Evolutionary conservation across 2,888 invertebrate species (phyloP).

Genomic region (Macrophya annulata): DNA sequence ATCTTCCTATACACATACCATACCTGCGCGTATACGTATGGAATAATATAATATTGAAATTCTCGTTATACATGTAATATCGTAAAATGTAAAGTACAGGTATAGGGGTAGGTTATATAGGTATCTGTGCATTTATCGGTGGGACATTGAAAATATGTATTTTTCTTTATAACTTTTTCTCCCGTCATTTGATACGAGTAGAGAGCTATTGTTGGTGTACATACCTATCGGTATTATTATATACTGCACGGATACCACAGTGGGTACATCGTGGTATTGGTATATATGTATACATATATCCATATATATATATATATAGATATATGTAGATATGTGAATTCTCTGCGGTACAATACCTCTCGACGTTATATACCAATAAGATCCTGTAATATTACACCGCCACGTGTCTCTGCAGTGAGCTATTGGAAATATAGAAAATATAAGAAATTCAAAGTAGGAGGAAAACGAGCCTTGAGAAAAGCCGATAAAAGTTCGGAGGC

Average conservation of each 20-base stretch:
- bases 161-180: background rate
- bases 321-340: slow-evolving; percentile 42
- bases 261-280: background rate
- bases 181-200: slow-evolving; percentile 8
- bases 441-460: slow-evolving; percentile 38
- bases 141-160: background rate
- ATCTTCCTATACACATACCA: background rate
- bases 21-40: background rate
- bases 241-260: background rate
- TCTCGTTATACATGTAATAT: background rate
- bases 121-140: background rate
- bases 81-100: too few relatives aligned
- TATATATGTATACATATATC: slow-evolving; percentile 18
- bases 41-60: background rate
- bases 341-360: slow-evolving; percentile 44
- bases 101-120: background rate
- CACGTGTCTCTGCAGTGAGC: slow-evolving; percentile 10
- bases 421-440: slow-evolving; percentile 23
- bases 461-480: slow-evolving; percentile 46
- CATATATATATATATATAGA: too few relatives aligned
- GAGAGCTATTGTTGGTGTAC: slow-evolving; percentile 14
- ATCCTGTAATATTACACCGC: slow-evolving; percentile 42
- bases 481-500: slow-evolving; percentile 42
- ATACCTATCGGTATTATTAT: slow-evolving; percentile 3
- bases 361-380: slow-evolving; percentile 42